Evolutionary conservation across 2,797 vertebrate species (phyloP).

Genomic region (Sebastiscus albofasciatus): DNA sequence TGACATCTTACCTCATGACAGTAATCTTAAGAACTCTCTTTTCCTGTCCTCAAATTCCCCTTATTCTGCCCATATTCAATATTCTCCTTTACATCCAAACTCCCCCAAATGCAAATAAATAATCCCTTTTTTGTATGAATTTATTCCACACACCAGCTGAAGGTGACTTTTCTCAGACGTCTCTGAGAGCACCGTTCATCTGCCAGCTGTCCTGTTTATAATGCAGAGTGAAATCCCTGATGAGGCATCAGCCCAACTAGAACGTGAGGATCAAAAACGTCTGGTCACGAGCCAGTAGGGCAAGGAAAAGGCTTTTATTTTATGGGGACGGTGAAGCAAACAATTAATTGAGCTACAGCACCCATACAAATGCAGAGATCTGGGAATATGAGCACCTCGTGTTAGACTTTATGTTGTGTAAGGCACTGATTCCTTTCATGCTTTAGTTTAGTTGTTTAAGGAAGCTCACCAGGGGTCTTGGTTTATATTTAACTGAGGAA

Average conservation of each 20-base stretch:
- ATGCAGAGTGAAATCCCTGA: conserved; percentile 59
- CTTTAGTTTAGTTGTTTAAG: conserved; percentile 8
- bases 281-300: conserved; percentile 15
- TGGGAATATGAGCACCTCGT: neutral
- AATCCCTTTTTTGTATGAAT: conserved; percentile 5
- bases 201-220: conserved; percentile 65
- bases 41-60: neutral
- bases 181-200: conserved; percentile 33
- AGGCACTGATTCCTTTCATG: neutral
- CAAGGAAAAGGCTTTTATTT: conserved; percentile 10
- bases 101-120: conserved; percentile 14
- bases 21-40: conserved; percentile 11
- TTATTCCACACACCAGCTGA: conserved; percentile 18
- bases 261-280: conserved; percentile 58
- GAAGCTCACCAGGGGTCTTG: neutral
- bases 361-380: conserved; percentile 1
- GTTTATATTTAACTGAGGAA: conserved; percentile 33
- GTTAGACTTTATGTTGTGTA: neutral
- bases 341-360: neutral
- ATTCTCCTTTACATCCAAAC: neutral
- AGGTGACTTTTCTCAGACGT: conserved; percentile 46
- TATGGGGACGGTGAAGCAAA: neutral
- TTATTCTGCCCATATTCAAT: neutral
- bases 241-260: conserved; percentile 48
- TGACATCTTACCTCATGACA: conserved; percentile 27